These are phyloP conservation scores for Tarsius wallacei DNA, from an alignment of 2,797 vertebrate genomes.

Conservation along the genomic window DNA sequence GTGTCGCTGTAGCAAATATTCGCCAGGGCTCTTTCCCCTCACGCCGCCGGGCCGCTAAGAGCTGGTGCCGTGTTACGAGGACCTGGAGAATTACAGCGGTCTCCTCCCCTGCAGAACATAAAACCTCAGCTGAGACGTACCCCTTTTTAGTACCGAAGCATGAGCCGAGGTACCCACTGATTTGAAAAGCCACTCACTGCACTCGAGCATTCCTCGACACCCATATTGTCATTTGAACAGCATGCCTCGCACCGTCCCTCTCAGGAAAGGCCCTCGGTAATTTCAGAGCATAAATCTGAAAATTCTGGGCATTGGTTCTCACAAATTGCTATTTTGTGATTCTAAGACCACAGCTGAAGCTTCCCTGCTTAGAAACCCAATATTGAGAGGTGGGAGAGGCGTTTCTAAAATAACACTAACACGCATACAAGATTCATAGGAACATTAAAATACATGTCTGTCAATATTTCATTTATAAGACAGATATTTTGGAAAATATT, in stretches of 20 bases:
- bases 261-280: constrained; percentile 26
- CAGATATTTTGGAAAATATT: constrained; percentile 3
- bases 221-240: constrained; percentile 69
- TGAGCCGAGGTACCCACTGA: constrained; percentile 68
- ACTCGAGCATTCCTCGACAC: constrained; percentile 35
- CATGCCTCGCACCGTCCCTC: not conserved
- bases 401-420: not conserved
- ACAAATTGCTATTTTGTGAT: not conserved
- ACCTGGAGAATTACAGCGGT: constrained; percentile 62
- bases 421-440: not conserved
- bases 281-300: constrained; percentile 50
- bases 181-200: constrained; percentile 66
- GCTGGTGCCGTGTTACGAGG: constrained; percentile 43
- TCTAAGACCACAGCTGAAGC: constrained; percentile 63
- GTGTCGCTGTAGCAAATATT: not conserved
- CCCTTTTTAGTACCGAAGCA: constrained; percentile 64
- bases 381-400: constrained; percentile 54
- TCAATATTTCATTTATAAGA: constrained; percentile 60
- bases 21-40: not conserved
- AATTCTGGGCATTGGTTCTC: not conserved
- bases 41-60: constrained; percentile 39
- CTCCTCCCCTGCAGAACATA: constrained; percentile 65
- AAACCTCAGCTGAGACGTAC: constrained; percentile 46
- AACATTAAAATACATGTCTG: not conserved
- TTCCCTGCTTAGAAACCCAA: constrained; percentile 75